A percentile compares a stretch with the other conserved stretches of the same genome.
phyloP scores from a whole-genome alignment of 2,888 invertebrate genomes.

The Rutpela maculata region DNA sequence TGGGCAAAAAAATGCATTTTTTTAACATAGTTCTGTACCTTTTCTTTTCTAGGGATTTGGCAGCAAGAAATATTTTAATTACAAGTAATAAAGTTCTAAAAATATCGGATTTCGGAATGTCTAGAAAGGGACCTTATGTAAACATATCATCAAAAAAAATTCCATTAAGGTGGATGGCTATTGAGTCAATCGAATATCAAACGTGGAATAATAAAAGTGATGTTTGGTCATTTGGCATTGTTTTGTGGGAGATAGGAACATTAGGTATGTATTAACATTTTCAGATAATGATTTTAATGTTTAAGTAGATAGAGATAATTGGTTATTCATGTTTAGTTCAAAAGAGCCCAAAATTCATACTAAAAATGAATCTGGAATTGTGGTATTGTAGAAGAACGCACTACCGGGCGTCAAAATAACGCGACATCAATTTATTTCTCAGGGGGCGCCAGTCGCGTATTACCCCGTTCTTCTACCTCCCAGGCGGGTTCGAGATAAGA shows the following conservation, averaged over 20 bases:
- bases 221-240: conserved; percentile 89
- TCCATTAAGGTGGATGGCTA: conserved; percentile 87
- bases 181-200: conserved; percentile 85
- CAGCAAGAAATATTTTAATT: conserved; percentile 87
- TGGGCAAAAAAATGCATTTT: too few species aligned
- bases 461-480: too few species aligned
- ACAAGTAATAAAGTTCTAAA: conserved; percentile 83
- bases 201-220: conserved; percentile 87
- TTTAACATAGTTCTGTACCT: too few species aligned
- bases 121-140: conserved; percentile 84
- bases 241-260: conserved; percentile 90
- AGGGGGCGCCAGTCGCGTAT: too few species aligned
- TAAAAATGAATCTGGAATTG: too few species aligned
- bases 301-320: background rate
- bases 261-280: conserved; percentile 75
- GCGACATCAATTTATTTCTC: too few species aligned
- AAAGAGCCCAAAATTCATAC: too few species aligned
- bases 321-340: too few species aligned
- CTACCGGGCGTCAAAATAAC: too few species aligned
- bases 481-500: too few species aligned
- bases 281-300: too few species aligned
- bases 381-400: too few species aligned
- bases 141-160: conserved; percentile 77
- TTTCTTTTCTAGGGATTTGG: conserved; percentile 84
- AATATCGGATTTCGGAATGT: conserved; percentile 90